Conservation (phyloP, 2,888 invertebrate genomes). For the Erebia aethiops region DNA sequence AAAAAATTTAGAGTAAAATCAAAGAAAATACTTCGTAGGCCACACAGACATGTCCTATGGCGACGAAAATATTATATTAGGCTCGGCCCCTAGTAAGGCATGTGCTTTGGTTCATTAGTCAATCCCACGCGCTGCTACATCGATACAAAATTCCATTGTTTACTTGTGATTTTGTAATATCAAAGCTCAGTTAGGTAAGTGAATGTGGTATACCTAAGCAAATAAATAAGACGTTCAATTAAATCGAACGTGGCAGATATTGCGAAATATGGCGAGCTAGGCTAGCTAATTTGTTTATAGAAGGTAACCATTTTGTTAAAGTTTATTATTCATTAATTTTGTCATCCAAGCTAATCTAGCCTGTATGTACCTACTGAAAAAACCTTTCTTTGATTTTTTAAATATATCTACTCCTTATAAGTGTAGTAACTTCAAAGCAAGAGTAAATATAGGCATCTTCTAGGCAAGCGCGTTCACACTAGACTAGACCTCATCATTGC, state of each 20-base stretch:
- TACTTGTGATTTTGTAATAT: conserved; percentile 49
- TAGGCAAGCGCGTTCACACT: no score
- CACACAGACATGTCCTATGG: conserved; percentile 29
- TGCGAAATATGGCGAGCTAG: conserved; percentile 2
- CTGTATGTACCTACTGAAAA: neutral
- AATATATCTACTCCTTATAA: no score
- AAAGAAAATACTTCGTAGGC: conserved; percentile 26
- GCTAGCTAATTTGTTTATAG: neutral
- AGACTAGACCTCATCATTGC: no score
- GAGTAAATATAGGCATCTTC: no score
- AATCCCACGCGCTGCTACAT: conserved; percentile 63
- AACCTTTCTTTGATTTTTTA: no score
- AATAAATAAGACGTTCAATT: conserved; percentile 31
- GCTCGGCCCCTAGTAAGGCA: conserved; percentile 37
- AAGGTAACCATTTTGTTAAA: neutral
- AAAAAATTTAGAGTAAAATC: no score
- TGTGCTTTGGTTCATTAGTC: conserved; percentile 57
- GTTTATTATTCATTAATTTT: neutral
- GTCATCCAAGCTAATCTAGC: neutral
- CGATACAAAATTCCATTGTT: conserved; percentile 58
- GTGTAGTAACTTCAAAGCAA: no score
- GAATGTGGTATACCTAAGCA: conserved; percentile 24
- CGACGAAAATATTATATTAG: conserved; percentile 36
- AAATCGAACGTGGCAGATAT: conserved; percentile 18
- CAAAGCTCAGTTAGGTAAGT: conserved; percentile 28